A percentile compares a stretch with the other conserved stretches of the same genome.
Evolutionary conservation across 2,797 vertebrate genomes (phyloP).

Genomic region (Geotrypetes seraphini): DNA sequence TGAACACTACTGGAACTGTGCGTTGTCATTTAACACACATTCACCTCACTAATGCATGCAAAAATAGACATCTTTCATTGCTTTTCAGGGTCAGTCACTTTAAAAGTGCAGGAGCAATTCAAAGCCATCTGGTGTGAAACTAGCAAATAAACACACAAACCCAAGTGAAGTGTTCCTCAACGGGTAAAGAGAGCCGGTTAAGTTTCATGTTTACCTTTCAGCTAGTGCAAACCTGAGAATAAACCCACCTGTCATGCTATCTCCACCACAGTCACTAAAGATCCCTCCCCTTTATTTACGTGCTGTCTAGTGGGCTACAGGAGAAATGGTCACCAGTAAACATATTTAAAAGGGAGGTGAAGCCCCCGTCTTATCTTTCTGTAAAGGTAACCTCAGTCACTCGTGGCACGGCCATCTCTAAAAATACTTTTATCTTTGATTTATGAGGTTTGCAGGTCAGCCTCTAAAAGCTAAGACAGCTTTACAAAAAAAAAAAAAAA

Average conservation of each 20-base stretch:
- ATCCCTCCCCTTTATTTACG: constrained; percentile 46
- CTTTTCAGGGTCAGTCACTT: constrained; percentile 4
- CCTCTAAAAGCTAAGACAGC: constrained; percentile 16
- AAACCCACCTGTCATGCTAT: constrained; percentile 48
- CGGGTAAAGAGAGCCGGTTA: constrained; percentile 12
- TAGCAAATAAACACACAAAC: constrained; percentile 15
- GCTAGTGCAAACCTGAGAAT: constrained; percentile 43
- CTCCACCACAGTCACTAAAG: constrained; percentile 37
- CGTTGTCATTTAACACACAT: constrained; percentile 7
- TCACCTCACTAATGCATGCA: constrained; percentile 9
- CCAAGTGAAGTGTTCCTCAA: constrained; percentile 6
- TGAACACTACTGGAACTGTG: not conserved
- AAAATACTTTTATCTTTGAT: constrained; percentile 10
- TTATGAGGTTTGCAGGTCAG: constrained; percentile 3
- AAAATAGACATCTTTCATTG: constrained; percentile 4
- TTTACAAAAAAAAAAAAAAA: constrained; percentile 1
- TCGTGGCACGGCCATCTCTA: constrained; percentile 1
- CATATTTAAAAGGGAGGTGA: constrained; percentile 29
- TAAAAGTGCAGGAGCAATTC: constrained; percentile 13
- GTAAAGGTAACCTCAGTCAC: constrained; percentile 16
- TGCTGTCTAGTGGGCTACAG: constrained; percentile 44
- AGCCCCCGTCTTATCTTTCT: constrained; percentile 30
- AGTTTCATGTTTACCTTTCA: constrained; percentile 36
- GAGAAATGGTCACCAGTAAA: constrained; percentile 33
- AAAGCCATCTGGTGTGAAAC: not conserved